Percentiles rank a stretch among this genome's conserved stretches.
Evolutionary conservation across 1,140 invertebrate genomes (phyloP).

Genomic region (Drosophila asahinai): DNA sequence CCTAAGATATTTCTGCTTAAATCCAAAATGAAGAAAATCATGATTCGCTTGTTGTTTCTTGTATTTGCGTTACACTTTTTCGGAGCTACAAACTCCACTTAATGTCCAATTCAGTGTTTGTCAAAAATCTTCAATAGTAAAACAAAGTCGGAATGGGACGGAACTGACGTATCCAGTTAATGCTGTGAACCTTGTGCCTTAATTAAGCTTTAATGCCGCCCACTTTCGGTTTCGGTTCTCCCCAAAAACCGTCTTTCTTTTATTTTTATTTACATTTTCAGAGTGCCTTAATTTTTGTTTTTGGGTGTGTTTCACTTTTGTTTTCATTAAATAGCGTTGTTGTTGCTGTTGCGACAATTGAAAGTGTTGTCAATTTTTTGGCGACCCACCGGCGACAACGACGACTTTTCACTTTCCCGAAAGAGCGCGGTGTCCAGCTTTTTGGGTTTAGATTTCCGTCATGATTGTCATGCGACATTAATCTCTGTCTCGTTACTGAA

Average conservation of each 20-base stretch:
- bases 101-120: slow-evolving; percentile 6
- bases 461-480: slow-evolving; percentile 69
- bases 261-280: slow-evolving; percentile 20
- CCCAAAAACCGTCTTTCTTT: slow-evolving; percentile 20
- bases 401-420: slow-evolving; percentile 50
- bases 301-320: slow-evolving; percentile 52
- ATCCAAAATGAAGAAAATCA: no score
- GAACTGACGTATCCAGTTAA: slow-evolving; percentile 26
- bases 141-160: background rate
- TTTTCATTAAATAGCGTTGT: slow-evolving; percentile 49
- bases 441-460: slow-evolving; percentile 57
- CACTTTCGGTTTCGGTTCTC: slow-evolving; percentile 47
- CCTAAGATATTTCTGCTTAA: no score
- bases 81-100: background rate
- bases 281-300: slow-evolving; percentile 1
- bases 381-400: slow-evolving; percentile 24
- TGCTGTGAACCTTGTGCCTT: slow-evolving; percentile 59
- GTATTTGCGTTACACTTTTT: background rate
- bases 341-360: slow-evolving; percentile 46
- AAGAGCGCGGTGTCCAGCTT: slow-evolving; percentile 37
- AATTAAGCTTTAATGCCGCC: slow-evolving; percentile 57
- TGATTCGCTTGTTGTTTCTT: no score
- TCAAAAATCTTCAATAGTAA: background rate
- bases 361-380: slow-evolving; percentile 63
- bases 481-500: slow-evolving; percentile 58